Evolutionary conservation across 2,797 vertebrate genomes (phyloP).

Genomic region (Peromyscus aztecus): DNA sequence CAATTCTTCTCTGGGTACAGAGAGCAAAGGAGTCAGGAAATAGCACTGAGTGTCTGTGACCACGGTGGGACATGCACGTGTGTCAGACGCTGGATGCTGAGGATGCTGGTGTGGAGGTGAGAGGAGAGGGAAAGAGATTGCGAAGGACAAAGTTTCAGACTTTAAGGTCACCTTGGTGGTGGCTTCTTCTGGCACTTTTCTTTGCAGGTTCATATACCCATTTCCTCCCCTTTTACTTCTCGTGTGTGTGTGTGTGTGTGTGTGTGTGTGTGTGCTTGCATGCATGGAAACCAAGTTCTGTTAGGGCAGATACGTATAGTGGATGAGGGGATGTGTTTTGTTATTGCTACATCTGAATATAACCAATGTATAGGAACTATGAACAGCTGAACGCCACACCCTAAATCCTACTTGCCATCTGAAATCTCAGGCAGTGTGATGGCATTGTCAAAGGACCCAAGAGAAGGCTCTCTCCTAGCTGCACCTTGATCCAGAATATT

Average conservation of each 20-base stretch:
- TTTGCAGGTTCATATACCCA: neutral
- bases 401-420: neutral
- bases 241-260: neutral
- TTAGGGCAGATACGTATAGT: neutral
- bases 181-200: neutral
- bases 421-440: neutral
- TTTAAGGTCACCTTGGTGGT: neutral
- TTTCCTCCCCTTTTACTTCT: slow-evolving; percentile 5
- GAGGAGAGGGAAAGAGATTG: neutral
- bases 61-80: neutral
- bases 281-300: neutral
- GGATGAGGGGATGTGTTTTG: neutral
- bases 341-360: neutral
- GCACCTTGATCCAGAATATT: neutral
- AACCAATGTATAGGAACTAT: neutral
- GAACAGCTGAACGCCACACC: neutral
- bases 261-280: neutral
- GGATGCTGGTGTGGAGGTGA: neutral
- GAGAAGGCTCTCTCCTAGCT: neutral
- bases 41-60: neutral
- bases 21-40: neutral
- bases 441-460: neutral
- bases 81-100: neutral
- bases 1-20: neutral
- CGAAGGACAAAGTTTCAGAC: neutral